phyloP scores from a whole-genome alignment of 1,140 invertebrate genomes.

The Halyomorpha halys region DNA sequence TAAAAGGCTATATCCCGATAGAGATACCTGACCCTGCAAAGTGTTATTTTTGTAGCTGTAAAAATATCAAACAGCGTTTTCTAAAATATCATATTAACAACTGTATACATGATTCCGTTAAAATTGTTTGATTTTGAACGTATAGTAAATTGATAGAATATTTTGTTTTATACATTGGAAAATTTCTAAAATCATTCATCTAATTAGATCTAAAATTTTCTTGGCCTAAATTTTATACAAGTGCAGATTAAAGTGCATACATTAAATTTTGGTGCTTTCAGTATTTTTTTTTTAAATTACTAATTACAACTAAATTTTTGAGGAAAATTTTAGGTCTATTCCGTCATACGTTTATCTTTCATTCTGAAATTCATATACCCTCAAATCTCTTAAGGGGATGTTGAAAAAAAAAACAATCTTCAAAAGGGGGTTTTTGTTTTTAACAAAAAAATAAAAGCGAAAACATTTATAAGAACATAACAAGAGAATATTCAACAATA shows the following conservation, averaged over 20 bases:
- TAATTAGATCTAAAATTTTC: constrained; percentile 22
- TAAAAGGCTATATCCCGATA: constrained; percentile 30
- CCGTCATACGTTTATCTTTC: neutral
- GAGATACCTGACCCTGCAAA: constrained; percentile 32
- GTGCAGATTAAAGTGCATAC: constrained; percentile 25
- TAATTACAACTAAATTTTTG: constrained; percentile 5
- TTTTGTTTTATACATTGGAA: constrained; percentile 21
- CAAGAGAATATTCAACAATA: constrained; percentile 18
- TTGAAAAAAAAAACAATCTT: neutral
- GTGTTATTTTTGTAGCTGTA: constrained; percentile 28
- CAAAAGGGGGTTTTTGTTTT: neutral
- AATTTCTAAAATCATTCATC: constrained; percentile 20
- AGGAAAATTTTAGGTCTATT: neutral
- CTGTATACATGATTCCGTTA: constrained; percentile 26
- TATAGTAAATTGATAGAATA: constrained; percentile 21
- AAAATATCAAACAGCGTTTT: constrained; percentile 28
- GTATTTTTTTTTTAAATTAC: constrained; percentile 9
- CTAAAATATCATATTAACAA: constrained; percentile 29
- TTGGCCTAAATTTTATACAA: constrained; percentile 25
- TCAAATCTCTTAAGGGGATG: constrained; percentile 12
- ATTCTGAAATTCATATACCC: constrained; percentile 12
- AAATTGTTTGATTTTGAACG: constrained; percentile 21
- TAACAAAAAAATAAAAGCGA: neutral
- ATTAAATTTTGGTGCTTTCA: constrained; percentile 28
- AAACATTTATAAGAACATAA: constrained; percentile 15